A percentile compares a stretch with the other conserved stretches of the same genome.
Evolutionary conservation across 2,797 vertebrate genomes (phyloP).

Genomic region (Gymnothorax reevesii): DNA sequence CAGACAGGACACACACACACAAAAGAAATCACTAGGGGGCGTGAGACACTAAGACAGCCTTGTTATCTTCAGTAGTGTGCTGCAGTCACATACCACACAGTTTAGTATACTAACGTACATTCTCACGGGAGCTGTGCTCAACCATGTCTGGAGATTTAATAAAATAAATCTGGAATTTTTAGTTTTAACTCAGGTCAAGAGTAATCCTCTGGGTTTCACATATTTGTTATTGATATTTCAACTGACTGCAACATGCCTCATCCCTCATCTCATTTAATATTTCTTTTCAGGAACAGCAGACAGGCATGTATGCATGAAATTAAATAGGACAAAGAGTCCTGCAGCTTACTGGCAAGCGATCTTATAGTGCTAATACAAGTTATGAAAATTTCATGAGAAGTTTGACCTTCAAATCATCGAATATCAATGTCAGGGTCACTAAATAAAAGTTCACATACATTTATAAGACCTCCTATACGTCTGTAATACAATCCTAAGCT

Average conservation of each 20-base stretch:
- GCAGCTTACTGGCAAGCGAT: too few relatives aligned
- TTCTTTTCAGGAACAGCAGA: not conserved
- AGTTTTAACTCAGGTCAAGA: not conserved
- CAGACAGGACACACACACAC: not conserved
- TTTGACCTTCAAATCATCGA: too few relatives aligned
- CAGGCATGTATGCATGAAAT: not conserved
- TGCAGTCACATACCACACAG: not conserved
- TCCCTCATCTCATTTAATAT: not conserved
- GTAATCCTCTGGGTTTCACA: not conserved
- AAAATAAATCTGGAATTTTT: not conserved
- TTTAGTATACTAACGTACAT: not conserved
- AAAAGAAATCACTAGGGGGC: not conserved
- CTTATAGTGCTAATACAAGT: too few relatives aligned
- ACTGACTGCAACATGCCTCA: not conserved
- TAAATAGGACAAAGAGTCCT: not conserved
- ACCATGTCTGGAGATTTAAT: too few relatives aligned
- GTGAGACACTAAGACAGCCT: not conserved
- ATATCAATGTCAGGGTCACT: too few relatives aligned
- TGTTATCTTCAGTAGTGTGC: not conserved
- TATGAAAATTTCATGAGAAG: too few relatives aligned
- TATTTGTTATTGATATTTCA: not conserved
- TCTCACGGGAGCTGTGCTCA: not conserved
- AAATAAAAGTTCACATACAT: too few relatives aligned
- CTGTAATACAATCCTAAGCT: too few relatives aligned
- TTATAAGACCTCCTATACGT: too few relatives aligned